Conservation (phyloP, 2,797 vertebrate species). For the Artibeus jamaicensis region DNA sequence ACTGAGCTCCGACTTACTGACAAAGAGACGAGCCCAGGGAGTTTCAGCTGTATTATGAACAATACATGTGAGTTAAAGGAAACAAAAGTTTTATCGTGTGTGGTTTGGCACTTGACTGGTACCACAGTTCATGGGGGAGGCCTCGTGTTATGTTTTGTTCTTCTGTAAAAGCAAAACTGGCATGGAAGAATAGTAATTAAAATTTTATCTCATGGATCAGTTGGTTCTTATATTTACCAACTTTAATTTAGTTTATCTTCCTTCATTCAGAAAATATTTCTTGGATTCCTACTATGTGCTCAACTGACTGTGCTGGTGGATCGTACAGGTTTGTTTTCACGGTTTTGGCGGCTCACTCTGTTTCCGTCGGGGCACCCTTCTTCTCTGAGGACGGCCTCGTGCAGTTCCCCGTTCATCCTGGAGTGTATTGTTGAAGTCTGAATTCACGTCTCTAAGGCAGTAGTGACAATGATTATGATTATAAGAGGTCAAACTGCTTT, state of each 20-base stretch:
- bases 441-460: neutral
- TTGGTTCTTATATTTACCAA: neutral
- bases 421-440: neutral
- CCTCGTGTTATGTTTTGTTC: neutral
- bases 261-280: neutral
- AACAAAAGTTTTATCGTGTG: accelerated
- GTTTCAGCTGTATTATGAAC: too few relatives aligned
- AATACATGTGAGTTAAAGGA: accelerated
- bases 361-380: neutral
- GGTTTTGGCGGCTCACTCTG: neutral
- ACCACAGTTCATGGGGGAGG: too few relatives aligned
- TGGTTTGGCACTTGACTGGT: accelerated
- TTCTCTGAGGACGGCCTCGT: neutral
- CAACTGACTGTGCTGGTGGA: neutral
- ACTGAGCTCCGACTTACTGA: accelerated
- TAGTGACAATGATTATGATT: neutral
- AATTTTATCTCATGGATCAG: neutral
- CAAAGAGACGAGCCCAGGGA: neutral
- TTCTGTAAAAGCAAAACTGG: neutral
- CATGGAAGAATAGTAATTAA: neutral
- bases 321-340: accelerated
- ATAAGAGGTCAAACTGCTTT: conserved; percentile 13
- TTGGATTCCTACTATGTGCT: neutral
- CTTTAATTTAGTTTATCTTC: neutral
- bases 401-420: neutral